Evolutionary conservation across 1,140 invertebrate genomes (phyloP).

Genomic region (Idris sp.): DNA sequence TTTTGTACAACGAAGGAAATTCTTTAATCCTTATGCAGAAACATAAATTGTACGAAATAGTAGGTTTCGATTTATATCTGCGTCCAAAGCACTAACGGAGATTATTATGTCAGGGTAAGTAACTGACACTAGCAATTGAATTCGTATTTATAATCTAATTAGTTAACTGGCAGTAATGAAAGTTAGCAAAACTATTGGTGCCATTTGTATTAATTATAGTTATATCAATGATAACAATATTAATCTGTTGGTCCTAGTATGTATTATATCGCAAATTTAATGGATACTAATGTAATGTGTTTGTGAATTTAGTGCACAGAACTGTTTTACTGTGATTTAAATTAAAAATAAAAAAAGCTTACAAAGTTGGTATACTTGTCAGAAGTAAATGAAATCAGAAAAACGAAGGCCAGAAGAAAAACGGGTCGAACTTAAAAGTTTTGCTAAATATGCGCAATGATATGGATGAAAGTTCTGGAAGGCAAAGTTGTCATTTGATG

Average conservation of each 20-base stretch:
- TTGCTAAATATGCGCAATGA: conserved; percentile 21
- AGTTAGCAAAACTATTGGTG: conserved; percentile 18
- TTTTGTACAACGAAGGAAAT: no score
- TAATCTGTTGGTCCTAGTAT: conserved; percentile 1
- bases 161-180: conserved; percentile 28
- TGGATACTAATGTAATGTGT: not conserved
- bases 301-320: not conserved
- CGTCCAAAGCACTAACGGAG: not conserved
- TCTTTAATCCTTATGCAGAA: no score
- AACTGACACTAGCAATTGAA: conserved; percentile 12
- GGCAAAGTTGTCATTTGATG: conserved; percentile 20
- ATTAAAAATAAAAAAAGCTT: no score
- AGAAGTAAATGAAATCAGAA: not conserved
- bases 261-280: not conserved
- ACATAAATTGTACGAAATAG: no score
- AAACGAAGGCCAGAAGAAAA: not conserved
- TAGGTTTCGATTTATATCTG: conserved; percentile 17
- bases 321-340: not conserved
- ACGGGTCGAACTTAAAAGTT: conserved; percentile 12
- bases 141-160: conserved; percentile 23
- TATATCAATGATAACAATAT: conserved; percentile 18
- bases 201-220: conserved; percentile 24
- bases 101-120: conserved; percentile 7
- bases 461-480: conserved; percentile 13
- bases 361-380: no score